Percentiles rank a stretch among this genome's conserved stretches.
Conservation (phyloP, 2,113 vertebrate genomes). For the Jaculus jaculus region DNA sequence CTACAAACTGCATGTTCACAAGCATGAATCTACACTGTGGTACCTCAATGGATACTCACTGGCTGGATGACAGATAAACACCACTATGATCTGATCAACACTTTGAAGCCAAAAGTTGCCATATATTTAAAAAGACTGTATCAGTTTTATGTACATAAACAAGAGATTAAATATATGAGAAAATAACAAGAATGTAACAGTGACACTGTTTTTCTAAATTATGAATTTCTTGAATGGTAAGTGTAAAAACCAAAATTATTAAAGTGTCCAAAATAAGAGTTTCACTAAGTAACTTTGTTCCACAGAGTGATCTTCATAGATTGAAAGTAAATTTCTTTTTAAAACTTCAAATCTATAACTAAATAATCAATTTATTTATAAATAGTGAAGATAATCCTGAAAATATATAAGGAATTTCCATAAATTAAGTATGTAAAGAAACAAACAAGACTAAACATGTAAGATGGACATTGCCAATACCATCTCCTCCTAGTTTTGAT, state of each 20-base stretch:
- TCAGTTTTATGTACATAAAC: constrained; percentile 32
- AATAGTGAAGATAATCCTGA: background rate
- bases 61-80: constrained; percentile 65
- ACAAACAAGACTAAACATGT: background rate
- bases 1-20: constrained; percentile 14
- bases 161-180: constrained; percentile 49
- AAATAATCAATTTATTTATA: background rate
- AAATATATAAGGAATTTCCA: background rate
- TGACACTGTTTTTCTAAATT: constrained; percentile 1
- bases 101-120: constrained; percentile 24
- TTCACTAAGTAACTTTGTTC: background rate
- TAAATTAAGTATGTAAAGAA: background rate
- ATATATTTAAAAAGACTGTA: constrained; percentile 64
- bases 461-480: background rate
- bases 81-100: constrained; percentile 48
- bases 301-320: constrained; percentile 20
- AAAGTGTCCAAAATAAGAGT: background rate
- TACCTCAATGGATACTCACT: constrained; percentile 45
- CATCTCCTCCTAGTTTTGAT: background rate
- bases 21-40: background rate
- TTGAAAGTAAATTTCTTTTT: constrained; percentile 15
- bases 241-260: constrained; percentile 3
- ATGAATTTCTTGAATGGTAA: constrained; percentile 41
- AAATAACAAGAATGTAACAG: background rate
- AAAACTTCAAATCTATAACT: background rate